A percentile compares a stretch with the other conserved stretches of the same genome.
phyloP scores from a whole-genome alignment of 1,140 invertebrate genomes.

The Oryctes rhinoceros region DNA sequence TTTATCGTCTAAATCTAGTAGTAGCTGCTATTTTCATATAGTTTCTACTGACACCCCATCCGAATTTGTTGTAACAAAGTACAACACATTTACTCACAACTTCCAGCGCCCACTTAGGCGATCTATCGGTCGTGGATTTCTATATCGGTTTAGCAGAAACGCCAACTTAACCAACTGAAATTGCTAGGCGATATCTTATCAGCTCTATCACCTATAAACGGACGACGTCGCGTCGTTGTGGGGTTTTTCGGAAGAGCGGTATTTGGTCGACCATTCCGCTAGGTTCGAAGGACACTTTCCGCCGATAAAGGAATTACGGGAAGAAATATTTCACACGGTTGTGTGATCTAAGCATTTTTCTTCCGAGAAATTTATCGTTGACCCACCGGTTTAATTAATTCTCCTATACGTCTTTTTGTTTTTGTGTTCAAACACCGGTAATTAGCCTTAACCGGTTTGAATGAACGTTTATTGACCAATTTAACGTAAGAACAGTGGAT shows the following conservation, averaged over 20 bases:
- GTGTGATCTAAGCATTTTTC: conserved; percentile 20
- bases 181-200: conserved; percentile 46
- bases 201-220: conserved; percentile 36
- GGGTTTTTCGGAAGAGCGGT: neutral
- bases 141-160: conserved; percentile 45
- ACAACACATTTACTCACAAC: no score
- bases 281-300: neutral
- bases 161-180: conserved; percentile 45
- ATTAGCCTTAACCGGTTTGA: no score
- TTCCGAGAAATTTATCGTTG: neutral
- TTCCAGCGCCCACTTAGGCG: no score
- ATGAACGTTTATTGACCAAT: no score
- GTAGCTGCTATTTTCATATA: no score
- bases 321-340: conserved; percentile 32
- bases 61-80: no score
- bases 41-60: no score
- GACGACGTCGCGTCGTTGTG: neutral
- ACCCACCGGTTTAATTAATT: neutral
- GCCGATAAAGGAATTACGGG: conserved; percentile 25
- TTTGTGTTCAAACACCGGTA: neutral
- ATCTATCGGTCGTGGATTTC: neutral
- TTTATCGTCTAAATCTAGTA: no score
- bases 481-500: no score
- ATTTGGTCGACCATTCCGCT: neutral
- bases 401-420: neutral